These are phyloP conservation scores for Notocelia uddmanniana DNA, from an alignment of 2,888 invertebrate species.

Conservation along the genomic window DNA sequence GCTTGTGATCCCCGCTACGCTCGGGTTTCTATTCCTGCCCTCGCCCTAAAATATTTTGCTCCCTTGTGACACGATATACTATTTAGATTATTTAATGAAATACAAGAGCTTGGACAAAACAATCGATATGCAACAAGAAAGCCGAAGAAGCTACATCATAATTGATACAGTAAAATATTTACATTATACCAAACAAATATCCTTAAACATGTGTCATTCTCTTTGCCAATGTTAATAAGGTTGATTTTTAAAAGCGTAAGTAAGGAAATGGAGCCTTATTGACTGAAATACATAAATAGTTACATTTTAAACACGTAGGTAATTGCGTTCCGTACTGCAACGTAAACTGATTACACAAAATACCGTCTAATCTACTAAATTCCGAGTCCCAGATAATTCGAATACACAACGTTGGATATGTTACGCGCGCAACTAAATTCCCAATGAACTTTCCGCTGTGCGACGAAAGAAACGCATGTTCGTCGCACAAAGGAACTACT, in stretches of 20 bases:
- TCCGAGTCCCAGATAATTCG: neutral
- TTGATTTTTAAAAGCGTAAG: too few relatives aligned
- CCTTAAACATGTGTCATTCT: neutral
- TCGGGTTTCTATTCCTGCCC: slow-evolving; percentile 19
- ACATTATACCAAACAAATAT: slow-evolving; percentile 1
- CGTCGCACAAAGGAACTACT: slow-evolving; percentile 1
- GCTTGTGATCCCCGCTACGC: slow-evolving; percentile 19
- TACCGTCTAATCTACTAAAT: neutral
- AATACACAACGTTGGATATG: neutral
- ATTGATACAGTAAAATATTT: slow-evolving; percentile 16
- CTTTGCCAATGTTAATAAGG: too few relatives aligned
- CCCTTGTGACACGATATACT: slow-evolving; percentile 7
- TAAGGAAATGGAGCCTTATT: too few relatives aligned
- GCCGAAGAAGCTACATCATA: neutral
- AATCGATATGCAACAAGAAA: slow-evolving; percentile 7
- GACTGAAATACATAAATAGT: neutral
- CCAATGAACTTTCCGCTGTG: neutral
- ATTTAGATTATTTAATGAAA: slow-evolving; percentile 11
- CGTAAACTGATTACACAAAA: neutral
- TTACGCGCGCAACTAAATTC: neutral
- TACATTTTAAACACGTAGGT: neutral
- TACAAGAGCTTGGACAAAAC: slow-evolving; percentile 26
- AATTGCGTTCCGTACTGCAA: neutral
- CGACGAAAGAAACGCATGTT: neutral
- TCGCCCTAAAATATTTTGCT: slow-evolving; percentile 17